These are phyloP conservation scores for Tiliacea citrago DNA, from an alignment of 2,888 invertebrate species.

Conservation along the genomic window DNA sequence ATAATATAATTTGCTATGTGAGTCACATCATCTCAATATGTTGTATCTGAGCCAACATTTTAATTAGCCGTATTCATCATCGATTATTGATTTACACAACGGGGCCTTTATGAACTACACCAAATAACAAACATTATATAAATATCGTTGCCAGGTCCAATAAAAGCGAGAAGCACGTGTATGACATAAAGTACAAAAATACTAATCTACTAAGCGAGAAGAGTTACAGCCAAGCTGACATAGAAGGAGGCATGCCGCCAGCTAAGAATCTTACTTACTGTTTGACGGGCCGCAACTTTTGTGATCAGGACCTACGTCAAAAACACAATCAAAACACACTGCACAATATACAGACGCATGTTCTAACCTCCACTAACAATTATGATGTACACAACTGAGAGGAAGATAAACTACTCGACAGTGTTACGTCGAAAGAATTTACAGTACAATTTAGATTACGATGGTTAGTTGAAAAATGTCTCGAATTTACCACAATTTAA, in stretches of 20 bases:
- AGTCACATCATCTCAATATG: conserved; percentile 75
- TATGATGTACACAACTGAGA: conserved; percentile 76
- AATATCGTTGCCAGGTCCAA: conserved; percentile 63
- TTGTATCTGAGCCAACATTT: conserved; percentile 80
- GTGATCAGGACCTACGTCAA: conserved; percentile 91
- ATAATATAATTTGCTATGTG: conserved; percentile 66
- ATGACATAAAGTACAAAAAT: conserved; percentile 75
- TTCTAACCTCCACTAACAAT: conserved; percentile 75
- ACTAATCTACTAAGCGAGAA: conserved; percentile 85
- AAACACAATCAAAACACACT: conserved; percentile 90
- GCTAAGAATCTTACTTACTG: conserved; percentile 89
- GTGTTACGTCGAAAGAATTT: conserved; percentile 80
- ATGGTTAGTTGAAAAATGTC: conserved; percentile 85
- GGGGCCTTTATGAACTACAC: conserved; percentile 15
- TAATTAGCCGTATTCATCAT: conserved; percentile 78
- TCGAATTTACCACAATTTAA: conserved; percentile 85
- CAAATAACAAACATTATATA: conserved; percentile 21
- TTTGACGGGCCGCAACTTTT: conserved; percentile 89
- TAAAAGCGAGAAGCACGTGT: conserved; percentile 80
- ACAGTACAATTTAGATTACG: conserved; percentile 70
- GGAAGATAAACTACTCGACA: conserved; percentile 76
- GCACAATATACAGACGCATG: conserved; percentile 84
- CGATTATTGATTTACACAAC: conserved; percentile 70
- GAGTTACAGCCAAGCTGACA: conserved; percentile 85
- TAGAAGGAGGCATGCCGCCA: conserved; percentile 84